These are phyloP conservation scores for Drosophila oshimai DNA, from an alignment of 1,140 invertebrate genomes.

Conservation along the genomic window DNA sequence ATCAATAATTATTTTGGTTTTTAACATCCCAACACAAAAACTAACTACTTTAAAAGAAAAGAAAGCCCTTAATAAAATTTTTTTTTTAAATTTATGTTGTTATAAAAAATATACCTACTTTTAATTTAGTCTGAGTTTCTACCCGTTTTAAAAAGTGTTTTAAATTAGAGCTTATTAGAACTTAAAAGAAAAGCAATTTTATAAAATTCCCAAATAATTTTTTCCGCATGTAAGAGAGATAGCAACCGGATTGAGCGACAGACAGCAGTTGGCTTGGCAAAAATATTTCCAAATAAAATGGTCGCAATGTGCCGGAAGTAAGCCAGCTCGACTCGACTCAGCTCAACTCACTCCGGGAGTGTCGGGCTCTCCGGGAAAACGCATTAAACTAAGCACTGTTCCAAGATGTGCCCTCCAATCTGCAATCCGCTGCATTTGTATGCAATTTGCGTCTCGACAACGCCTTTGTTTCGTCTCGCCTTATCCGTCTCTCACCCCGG, in stretches of 20 bases:
- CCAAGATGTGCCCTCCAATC: conserved; percentile 31
- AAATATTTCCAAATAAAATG: conserved; percentile 74
- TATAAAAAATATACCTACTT: too few relatives aligned
- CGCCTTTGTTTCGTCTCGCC: conserved; percentile 45
- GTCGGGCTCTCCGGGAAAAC: conserved; percentile 43
- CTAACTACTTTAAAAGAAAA: too few relatives aligned
- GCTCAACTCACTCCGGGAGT: conserved; percentile 15
- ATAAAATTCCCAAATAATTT: too few relatives aligned
- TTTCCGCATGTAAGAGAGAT: background rate
- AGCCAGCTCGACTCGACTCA: conserved; percentile 33
- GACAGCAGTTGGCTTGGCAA: conserved; percentile 29
- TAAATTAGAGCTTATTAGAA: too few relatives aligned
- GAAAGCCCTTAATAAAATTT: too few relatives aligned
- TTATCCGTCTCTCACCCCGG: conserved; percentile 1
- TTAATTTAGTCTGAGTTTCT: too few relatives aligned
- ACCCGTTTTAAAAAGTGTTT: too few relatives aligned
- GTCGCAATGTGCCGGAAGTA: conserved; percentile 67
- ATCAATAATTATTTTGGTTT: too few relatives aligned
- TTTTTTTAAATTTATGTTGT: too few relatives aligned
- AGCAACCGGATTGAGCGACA: conserved; percentile 23
- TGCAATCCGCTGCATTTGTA: conserved; percentile 57
- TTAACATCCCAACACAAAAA: too few relatives aligned
- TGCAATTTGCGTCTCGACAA: conserved; percentile 64
- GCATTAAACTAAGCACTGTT: conserved; percentile 65
- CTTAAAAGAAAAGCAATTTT: too few relatives aligned